Evolutionary conservation across 2,113 vertebrate genomes (phyloP), one percentile per base, ranked within the genome.

Genomic region (Chrysemys picta): DNA sequence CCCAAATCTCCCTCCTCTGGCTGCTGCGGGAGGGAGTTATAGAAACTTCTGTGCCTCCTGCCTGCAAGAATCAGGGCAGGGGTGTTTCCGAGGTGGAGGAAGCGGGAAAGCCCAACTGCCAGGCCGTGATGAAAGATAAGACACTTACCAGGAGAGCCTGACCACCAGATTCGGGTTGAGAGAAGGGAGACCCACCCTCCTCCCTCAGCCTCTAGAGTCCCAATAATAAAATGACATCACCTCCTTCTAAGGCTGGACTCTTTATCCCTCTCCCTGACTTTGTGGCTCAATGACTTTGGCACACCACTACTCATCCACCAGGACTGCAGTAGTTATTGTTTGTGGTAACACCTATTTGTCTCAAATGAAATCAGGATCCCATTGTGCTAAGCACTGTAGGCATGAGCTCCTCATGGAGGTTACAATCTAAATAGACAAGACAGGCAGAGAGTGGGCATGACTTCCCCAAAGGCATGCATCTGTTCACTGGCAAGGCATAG

Each of bases 101-200:
- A 59, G 21, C 47, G 25, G 50, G 65, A 12, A 27, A 93, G 11
- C 38, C n/a, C 87, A 87, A 49, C 52, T 84, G 75, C 4, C 82
- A 31, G 86, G 56, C 11, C 13, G 88, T 52, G 65, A 0, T 65
- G 80, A 75, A 49, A 10, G 53, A 4, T 7, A 27, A 56, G 84
- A 13, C 6, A 3, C 8, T 50, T 0, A 62, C 22, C 89, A 1
- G 0, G 59, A n/a, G 12, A 94, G 6, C 10, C 12, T 65, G 31
- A n/a, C 62, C 1, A 0, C 76, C n/a, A 0, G 0, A 0, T 79
- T 35, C 0, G 0, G 0, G 45, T 79, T 83, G 59, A 79, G 38
- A 75, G 52, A 88, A 65, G 45, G 19, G 78, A 89, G 62, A 9
- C 7, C 31, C 3, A n/a, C 47, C 50, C 50, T 54, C 1, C n/a